Evolutionary conservation across 1,140 invertebrate species (phyloP).

Genomic region (Choristoneura fumiferana): DNA sequence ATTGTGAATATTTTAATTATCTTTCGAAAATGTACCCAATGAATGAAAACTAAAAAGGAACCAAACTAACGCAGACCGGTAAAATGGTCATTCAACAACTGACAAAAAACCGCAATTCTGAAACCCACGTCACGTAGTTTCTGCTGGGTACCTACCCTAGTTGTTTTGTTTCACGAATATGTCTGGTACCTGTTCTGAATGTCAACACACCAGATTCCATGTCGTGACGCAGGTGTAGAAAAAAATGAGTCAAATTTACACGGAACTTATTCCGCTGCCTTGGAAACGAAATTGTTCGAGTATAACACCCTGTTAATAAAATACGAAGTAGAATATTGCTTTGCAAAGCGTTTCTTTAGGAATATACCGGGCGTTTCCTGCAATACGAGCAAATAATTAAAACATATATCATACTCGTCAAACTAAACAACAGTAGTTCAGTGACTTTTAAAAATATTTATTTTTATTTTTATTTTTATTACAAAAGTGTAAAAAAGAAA

Average conservation of each 20-base stretch:
- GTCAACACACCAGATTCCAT: conserved; percentile 10
- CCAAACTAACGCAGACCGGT: too few relatives aligned
- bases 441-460: too few relatives aligned
- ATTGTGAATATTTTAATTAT: too few relatives aligned
- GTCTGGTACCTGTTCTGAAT: conserved; percentile 22
- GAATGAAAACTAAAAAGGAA: neutral
- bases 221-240: conserved; percentile 29
- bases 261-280: conserved; percentile 26
- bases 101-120: neutral
- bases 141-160: neutral
- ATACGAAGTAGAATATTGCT: too few relatives aligned
- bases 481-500: too few relatives aligned
- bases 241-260: conserved; percentile 35
- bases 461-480: too few relatives aligned
- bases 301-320: conserved; percentile 4
- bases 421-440: too few relatives aligned
- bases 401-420: too few relatives aligned
- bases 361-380: too few relatives aligned
- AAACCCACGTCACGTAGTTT: conserved; percentile 3
- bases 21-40: too few relatives aligned
- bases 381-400: too few relatives aligned
- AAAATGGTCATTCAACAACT: neutral
- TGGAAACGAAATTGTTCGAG: conserved; percentile 28
- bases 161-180: neutral
- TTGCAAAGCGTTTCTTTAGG: too few relatives aligned